Conservation (phyloP, 2,888 invertebrate species). For the Stenolophus ochropezus region DNA sequence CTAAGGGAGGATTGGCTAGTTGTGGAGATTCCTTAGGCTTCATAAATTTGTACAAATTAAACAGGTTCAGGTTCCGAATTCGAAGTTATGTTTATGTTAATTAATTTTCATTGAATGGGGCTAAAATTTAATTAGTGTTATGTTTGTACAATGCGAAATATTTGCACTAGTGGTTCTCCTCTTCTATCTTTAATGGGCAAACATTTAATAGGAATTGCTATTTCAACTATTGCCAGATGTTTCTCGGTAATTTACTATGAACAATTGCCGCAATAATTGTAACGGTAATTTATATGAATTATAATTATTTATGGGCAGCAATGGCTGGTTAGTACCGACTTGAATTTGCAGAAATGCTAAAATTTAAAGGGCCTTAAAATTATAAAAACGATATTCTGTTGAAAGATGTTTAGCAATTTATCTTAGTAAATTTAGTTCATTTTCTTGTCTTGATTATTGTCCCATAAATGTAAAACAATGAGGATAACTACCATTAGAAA, state of each 20-base stretch:
- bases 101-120: conserved; percentile 28
- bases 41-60: conserved; percentile 32
- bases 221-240: background rate
- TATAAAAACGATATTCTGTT: no score
- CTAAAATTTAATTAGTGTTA: conserved; percentile 18
- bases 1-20: conserved; percentile 6
- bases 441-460: no score
- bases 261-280: no score
- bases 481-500: no score
- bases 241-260: background rate
- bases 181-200: background rate
- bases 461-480: no score
- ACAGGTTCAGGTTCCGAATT: conserved; percentile 2
- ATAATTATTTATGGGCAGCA: no score
- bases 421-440: no score
- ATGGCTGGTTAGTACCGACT: no score
- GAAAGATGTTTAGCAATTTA: no score
- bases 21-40: conserved; percentile 12
- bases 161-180: background rate
- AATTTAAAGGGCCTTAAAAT: no score
- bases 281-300: no score
- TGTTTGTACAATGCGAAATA: conserved; percentile 17
- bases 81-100: conserved; percentile 34
- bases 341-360: no score
- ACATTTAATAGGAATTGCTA: background rate